Evolutionary conservation across 92 coral and sea anemone genomes (phyloP).

Genomic region (Bergia puertoricense): DNA sequence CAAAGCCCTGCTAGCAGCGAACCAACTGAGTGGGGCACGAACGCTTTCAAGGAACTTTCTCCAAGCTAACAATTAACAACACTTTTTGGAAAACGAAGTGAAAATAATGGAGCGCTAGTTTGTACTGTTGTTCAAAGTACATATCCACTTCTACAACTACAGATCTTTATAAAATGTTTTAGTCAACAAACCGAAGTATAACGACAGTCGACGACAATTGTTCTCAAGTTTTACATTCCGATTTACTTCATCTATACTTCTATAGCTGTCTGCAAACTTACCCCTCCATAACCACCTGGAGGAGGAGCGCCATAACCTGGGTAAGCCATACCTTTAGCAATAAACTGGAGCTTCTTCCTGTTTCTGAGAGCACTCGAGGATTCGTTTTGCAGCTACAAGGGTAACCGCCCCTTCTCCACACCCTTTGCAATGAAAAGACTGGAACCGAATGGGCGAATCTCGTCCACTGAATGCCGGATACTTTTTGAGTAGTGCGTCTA

Average conservation of each 20-base stretch:
- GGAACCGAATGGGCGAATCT: neutral
- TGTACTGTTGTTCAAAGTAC: too few relatives aligned
- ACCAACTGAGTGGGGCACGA: too few relatives aligned
- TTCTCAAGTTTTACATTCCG: neutral
- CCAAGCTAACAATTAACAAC: too few relatives aligned
- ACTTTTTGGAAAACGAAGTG: too few relatives aligned
- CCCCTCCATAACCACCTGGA: slow-evolving; percentile 87
- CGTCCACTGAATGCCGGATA: too few relatives aligned
- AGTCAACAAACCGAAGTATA: neutral
- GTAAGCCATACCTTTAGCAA: slow-evolving; percentile 85
- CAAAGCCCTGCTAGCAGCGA: too few relatives aligned
- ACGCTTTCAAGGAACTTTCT: too few relatives aligned
- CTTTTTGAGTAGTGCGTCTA: too few relatives aligned
- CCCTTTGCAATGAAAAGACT: neutral
- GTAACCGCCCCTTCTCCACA: slow-evolving; percentile 30
- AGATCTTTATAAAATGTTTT: neutral
- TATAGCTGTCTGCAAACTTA: slow-evolving; percentile 60
- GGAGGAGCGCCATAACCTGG: slow-evolving; percentile 94
- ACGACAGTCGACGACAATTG: neutral
- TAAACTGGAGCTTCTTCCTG: slow-evolving; percentile 28
- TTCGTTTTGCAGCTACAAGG: neutral
- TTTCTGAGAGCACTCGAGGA: slow-evolving; percentile 7
- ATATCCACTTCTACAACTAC: too few relatives aligned
- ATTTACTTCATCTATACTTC: neutral
- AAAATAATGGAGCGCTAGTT: too few relatives aligned